Conservation (phyloP, 2,888 invertebrate genomes). For the Melieria crassipennis region DNA sequence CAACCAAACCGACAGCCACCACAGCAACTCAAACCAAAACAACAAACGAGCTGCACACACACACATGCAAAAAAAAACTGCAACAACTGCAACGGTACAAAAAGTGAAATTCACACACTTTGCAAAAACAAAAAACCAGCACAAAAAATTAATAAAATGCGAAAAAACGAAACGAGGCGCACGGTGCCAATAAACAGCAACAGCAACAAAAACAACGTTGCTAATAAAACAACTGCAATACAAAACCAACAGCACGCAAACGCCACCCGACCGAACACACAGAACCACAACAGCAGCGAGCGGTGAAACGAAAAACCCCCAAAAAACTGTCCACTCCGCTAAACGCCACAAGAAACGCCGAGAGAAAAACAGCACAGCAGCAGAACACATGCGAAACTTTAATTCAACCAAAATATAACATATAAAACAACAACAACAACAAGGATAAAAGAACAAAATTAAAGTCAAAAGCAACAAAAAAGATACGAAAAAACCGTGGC, state of each 20-base stretch:
- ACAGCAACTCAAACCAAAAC: neutral
- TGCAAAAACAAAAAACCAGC: slow-evolving; percentile 22
- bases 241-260: slow-evolving; percentile 14
- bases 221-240: neutral
- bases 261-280: slow-evolving; percentile 6
- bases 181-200: slow-evolving; percentile 26
- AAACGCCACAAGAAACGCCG: slow-evolving; percentile 21
- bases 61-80: neutral
- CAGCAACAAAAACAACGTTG: slow-evolving; percentile 4
- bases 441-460: too few relatives aligned
- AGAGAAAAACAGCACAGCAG: slow-evolving; percentile 19
- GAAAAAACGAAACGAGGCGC: slow-evolving; percentile 19
- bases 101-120: slow-evolving; percentile 41
- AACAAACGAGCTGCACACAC: neutral
- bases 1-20: neutral
- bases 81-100: slow-evolving; percentile 18
- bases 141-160: slow-evolving; percentile 13
- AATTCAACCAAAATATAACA: too few relatives aligned
- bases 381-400: neutral
- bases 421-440: too few relatives aligned
- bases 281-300: neutral
- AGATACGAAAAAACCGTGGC: neutral
- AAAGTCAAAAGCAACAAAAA: slow-evolving; percentile 19
- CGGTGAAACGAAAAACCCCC: neutral
- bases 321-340: neutral